Conservation (phyloP, 1,140 invertebrate species). For the Paracyclopina nana region DNA sequence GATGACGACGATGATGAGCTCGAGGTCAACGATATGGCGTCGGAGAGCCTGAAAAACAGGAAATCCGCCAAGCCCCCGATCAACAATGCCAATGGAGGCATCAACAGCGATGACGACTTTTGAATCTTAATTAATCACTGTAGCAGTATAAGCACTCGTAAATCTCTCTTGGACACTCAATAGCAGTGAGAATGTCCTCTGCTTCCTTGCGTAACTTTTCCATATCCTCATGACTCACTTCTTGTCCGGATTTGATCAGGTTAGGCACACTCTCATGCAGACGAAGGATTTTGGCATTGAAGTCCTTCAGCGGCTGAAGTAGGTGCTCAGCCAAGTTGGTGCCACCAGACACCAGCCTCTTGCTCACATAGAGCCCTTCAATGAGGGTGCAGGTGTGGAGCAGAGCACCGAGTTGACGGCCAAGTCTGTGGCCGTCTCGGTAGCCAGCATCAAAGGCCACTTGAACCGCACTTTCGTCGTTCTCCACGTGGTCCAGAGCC, state of each 20-base stretch:
- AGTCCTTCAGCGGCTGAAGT: too few relatives aligned
- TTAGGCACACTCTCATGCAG: too few relatives aligned
- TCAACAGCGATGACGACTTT: slow-evolving; percentile 11
- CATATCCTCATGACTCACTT: too few relatives aligned
- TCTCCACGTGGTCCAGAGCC: not conserved
- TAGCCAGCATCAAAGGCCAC: not conserved
- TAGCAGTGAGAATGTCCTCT: too few relatives aligned
- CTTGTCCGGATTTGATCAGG: too few relatives aligned
- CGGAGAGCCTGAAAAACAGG: not conserved
- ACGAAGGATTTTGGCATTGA: too few relatives aligned
- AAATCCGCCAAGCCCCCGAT: slow-evolving; percentile 1
- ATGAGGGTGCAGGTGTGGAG: not conserved
- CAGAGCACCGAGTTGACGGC: not conserved
- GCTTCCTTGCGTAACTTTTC: too few relatives aligned
- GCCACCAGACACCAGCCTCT: too few relatives aligned
- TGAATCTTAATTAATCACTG: too few relatives aligned
- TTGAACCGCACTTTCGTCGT: not conserved
- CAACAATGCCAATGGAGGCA: not conserved
- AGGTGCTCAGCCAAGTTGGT: too few relatives aligned
- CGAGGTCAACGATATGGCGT: slow-evolving; percentile 7
- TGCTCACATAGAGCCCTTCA: not conserved
- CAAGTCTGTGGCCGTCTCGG: not conserved
- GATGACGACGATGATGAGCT: slow-evolving; percentile 11
- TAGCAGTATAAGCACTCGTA: too few relatives aligned
- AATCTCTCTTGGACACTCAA: too few relatives aligned